phyloP scores from a whole-genome alignment of 2,888 invertebrate genomes.

The Sialis lutaria region DNA sequence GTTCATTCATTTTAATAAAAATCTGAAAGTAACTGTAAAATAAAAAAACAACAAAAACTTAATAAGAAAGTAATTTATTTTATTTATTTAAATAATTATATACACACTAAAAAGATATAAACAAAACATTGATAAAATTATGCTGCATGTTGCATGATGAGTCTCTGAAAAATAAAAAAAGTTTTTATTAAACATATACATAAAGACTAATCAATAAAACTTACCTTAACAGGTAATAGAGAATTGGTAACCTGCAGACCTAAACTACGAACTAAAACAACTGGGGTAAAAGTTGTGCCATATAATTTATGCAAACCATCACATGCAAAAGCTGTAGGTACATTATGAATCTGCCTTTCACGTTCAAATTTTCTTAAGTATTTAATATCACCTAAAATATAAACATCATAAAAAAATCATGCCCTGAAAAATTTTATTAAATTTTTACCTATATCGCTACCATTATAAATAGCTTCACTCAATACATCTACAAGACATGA shows the following conservation, averaged over 20 bases:
- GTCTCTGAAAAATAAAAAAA: too few species aligned
- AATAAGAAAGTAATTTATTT: too few species aligned
- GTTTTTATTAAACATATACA: too few species aligned
- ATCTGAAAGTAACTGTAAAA: too few species aligned
- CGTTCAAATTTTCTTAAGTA: slow-evolving; percentile 74
- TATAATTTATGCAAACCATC: slow-evolving; percentile 80
- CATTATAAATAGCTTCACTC: slow-evolving; percentile 50
- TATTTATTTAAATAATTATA: too few species aligned
- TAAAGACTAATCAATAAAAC: too few species aligned
- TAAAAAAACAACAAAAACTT: too few species aligned
- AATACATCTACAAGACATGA: slow-evolving; percentile 51
- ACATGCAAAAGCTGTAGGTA: slow-evolving; percentile 74
- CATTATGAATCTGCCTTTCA: slow-evolving; percentile 63
- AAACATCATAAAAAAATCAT: background rate
- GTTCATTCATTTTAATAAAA: too few species aligned
- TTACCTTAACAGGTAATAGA: slow-evolving; percentile 45
- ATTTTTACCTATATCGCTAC: slow-evolving; percentile 48
- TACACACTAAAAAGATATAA: too few species aligned
- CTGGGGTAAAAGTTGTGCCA: slow-evolving; percentile 48
- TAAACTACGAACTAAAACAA: slow-evolving; percentile 63
- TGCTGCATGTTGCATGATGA: too few species aligned
- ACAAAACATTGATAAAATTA: too few species aligned
- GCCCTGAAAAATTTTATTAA: background rate
- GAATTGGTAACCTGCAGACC: slow-evolving; percentile 69
- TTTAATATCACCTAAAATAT: slow-evolving; percentile 38